Evolutionary conservation across 2,888 invertebrate species (phyloP).

Genomic region (Acanthococcus lagerstroemiae): DNA sequence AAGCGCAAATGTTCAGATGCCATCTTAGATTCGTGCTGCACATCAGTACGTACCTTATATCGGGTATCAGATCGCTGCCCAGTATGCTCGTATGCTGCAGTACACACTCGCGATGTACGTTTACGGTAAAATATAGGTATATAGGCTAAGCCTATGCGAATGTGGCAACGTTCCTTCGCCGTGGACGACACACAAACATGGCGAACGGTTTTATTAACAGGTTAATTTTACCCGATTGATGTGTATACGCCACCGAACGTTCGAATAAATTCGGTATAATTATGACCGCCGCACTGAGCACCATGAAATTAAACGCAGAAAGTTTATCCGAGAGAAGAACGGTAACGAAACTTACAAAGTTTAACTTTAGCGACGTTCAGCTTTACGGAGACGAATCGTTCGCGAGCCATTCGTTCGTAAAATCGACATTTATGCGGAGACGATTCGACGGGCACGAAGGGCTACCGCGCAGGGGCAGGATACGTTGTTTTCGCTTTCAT

Average conservation of each 20-base stretch:
- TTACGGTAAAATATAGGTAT: too few species aligned
- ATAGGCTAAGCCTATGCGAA: too few species aligned
- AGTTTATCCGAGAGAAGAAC: slow-evolving; percentile 5
- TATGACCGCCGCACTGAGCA: slow-evolving; percentile 9
- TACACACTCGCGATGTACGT: too few species aligned
- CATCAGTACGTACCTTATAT: too few species aligned
- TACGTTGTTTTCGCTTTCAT: slow-evolving; percentile 18
- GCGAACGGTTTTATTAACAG: slow-evolving; percentile 12
- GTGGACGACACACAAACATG: slow-evolving; percentile 21
- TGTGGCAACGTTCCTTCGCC: slow-evolving; percentile 22
- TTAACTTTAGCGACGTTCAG: not conserved
- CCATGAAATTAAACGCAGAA: slow-evolving; percentile 17
- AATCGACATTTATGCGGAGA: not conserved
- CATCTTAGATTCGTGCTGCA: too few species aligned
- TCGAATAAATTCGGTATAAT: too few species aligned
- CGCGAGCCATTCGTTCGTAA: slow-evolving; percentile 10
- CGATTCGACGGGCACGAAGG: not conserved
- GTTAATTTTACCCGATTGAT: too few species aligned
- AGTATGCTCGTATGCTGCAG: too few species aligned
- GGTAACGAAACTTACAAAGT: slow-evolving; percentile 3
- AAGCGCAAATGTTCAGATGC: too few species aligned
- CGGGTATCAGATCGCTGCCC: too few species aligned
- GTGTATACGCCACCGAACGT: too few species aligned
- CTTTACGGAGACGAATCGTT: not conserved
- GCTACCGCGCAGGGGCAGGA: not conserved